A percentile compares a stretch with the other conserved stretches of the same genome.
phyloP scores from a whole-genome alignment of 2,797 vertebrate genomes.

The Graptemys geographica region DNA sequence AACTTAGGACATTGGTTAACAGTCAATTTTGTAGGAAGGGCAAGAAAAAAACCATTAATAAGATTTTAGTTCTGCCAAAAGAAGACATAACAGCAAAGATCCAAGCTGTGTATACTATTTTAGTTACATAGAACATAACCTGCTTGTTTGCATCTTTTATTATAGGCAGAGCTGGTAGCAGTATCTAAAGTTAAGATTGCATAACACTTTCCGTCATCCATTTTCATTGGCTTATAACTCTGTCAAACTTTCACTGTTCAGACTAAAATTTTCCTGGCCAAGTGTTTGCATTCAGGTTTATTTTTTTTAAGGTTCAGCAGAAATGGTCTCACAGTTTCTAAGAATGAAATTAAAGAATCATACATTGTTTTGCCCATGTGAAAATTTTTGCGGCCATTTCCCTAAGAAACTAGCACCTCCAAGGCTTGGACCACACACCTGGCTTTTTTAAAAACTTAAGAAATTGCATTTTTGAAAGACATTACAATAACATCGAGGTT shows the following conservation, averaged over 20 bases:
- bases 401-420: neutral
- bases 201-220: neutral
- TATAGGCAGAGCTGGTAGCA: neutral
- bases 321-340: rapidly evolving
- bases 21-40: slow-evolving; percentile 19
- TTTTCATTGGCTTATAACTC: neutral
- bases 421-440: neutral
- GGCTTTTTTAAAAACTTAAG: neutral
- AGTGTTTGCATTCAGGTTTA: neutral
- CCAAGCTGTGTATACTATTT: neutral
- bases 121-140: neutral
- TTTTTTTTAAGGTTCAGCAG: neutral
- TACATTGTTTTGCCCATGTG: neutral
- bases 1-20: slow-evolving; percentile 2
- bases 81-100: slow-evolving; percentile 29
- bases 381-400: neutral
- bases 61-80: slow-evolving; percentile 44
- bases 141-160: neutral
- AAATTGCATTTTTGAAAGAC: too few relatives aligned
- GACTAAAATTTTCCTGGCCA: neutral
- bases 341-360: neutral
- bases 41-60: slow-evolving; percentile 61
- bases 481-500: too few relatives aligned
- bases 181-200: neutral
- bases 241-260: neutral